These are phyloP conservation scores for Eudemis profundana DNA, from an alignment of 2,888 invertebrate genomes.

Conservation along the genomic window DNA sequence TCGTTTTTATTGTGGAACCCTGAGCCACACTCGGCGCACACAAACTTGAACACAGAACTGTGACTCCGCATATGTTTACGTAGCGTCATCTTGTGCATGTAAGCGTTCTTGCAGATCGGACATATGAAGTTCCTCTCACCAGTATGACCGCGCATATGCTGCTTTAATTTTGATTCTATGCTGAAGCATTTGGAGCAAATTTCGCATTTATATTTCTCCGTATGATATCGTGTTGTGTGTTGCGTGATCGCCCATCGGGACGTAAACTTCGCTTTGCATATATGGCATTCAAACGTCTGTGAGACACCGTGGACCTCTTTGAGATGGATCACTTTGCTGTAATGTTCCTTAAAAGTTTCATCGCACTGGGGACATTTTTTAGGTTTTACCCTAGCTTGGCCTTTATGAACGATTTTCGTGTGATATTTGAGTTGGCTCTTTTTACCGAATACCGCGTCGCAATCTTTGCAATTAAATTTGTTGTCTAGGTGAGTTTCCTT, in stretches of 20 bases:
- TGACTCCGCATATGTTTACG: constrained; percentile 75
- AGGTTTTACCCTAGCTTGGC: constrained; percentile 53
- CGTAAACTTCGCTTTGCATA: constrained; percentile 58
- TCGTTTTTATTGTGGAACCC: constrained; percentile 54
- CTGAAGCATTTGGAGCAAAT: constrained; percentile 76
- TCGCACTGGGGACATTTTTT: constrained; percentile 64
- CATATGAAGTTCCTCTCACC: constrained; percentile 74
- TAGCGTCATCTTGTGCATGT: constrained; percentile 71
- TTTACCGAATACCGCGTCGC: constrained; percentile 70
- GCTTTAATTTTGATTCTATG: constrained; percentile 73
- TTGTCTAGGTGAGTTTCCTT: constrained; percentile 58
- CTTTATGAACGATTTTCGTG: constrained; percentile 66
- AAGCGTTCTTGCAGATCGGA: constrained; percentile 71
- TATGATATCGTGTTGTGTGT: constrained; percentile 65
- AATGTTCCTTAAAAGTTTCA: constrained; percentile 63
- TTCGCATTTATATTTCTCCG: constrained; percentile 74
- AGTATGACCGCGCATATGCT: constrained; percentile 72
- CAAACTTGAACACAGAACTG: constrained; percentile 50
- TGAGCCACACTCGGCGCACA: constrained; percentile 54
- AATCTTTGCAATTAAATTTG: constrained; percentile 62
- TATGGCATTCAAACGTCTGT: constrained; percentile 58
- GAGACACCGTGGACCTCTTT: constrained; percentile 60
- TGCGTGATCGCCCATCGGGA: constrained; percentile 62
- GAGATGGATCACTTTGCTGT: constrained; percentile 63
- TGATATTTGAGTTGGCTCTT: constrained; percentile 75